Base-by-base conservation (phyloP, 2,113 vertebrate genomes). In the Salvelinus fontinalis region DNA sequence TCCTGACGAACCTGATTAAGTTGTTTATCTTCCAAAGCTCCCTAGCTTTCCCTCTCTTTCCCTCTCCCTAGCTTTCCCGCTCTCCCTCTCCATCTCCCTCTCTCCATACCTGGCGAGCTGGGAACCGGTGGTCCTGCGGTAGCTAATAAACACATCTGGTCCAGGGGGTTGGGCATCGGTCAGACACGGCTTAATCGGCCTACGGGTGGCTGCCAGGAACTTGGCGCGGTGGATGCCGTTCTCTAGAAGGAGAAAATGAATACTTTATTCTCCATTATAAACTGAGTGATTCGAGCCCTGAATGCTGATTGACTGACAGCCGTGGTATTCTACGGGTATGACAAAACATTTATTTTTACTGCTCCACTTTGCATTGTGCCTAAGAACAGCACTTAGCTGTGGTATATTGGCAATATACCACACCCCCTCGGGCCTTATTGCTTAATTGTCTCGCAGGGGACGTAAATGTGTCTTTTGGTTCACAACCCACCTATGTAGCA, bases 111-210 rank as follows among this genome's bases (percentile, higher is more conserved):
- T 99, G 88, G 98, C 98, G 81, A 99, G 91, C 91, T 99, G 98
- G 0, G 97, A 99, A 20, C 98, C 97, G 0, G 95, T 97, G 68
- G 90, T 96, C 67, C 98, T 89, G 0, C 98, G 93, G 89, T 99
- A 99, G 93, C 98, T 99, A 91, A 99, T 97, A 82, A 99, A 99
- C 1, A 99, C 97, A 0, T 99, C 97, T 0, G 97, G 97, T 0
- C 95, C 94, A 0, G 93, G 74, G 0, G 93, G 91, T 0, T 91
- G 71, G 0, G 92, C 95, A 57, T 94, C 91, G 0, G 64, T 86
- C 14, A 89, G 92, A 85, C 92, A 90, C 51, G 94, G 92, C 71
- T 93, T 85, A 0, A 89, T 87, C 0, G 97, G 96, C 54, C 92
- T 92, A 27, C 74, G 84, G 13, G 89, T 95, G 0, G 94, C 90